A percentile compares a stretch with the other conserved stretches of the same genome.
Conservation (phyloP, 2,888 invertebrate genomes). For the Willowsia nigromaculata region DNA sequence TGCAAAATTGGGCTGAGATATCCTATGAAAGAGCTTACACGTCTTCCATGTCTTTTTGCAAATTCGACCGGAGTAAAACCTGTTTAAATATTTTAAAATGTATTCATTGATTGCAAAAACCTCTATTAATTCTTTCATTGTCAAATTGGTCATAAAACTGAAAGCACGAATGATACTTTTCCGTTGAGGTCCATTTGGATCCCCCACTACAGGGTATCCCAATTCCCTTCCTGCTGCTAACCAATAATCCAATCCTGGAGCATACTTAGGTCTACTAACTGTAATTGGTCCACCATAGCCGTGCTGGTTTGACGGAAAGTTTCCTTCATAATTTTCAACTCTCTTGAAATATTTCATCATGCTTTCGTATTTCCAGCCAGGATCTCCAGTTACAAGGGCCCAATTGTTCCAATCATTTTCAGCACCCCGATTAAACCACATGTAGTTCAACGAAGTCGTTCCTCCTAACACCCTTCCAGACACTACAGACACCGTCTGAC, state of each 20-base stretch:
- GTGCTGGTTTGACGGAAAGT: no score
- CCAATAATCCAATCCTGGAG: slow-evolving; percentile 47
- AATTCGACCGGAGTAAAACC: neutral
- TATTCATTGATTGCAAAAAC: no score
- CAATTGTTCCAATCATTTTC: no score
- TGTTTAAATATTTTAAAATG: neutral
- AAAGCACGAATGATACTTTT: neutral
- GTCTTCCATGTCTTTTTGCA: neutral
- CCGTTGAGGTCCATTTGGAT: slow-evolving; percentile 65
- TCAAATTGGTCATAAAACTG: neutral
- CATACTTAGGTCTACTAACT: neutral
- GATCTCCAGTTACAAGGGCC: no score
- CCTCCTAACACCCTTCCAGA: no score
- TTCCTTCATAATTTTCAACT: no score
- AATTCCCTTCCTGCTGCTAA: slow-evolving; percentile 14
- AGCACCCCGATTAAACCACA: no score
- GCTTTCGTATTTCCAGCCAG: no score
- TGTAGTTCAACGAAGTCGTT: no score
- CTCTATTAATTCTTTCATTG: no score
- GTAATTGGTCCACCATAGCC: slow-evolving; percentile 41
- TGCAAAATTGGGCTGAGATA: neutral
- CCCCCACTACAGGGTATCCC: slow-evolving; percentile 19
- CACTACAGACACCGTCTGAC: no score
- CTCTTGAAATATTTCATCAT: no score
- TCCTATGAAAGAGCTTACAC: neutral